Evolutionary conservation across 2,113 vertebrate genomes (phyloP).

Genomic region (Hyaena hyaena): DNA sequence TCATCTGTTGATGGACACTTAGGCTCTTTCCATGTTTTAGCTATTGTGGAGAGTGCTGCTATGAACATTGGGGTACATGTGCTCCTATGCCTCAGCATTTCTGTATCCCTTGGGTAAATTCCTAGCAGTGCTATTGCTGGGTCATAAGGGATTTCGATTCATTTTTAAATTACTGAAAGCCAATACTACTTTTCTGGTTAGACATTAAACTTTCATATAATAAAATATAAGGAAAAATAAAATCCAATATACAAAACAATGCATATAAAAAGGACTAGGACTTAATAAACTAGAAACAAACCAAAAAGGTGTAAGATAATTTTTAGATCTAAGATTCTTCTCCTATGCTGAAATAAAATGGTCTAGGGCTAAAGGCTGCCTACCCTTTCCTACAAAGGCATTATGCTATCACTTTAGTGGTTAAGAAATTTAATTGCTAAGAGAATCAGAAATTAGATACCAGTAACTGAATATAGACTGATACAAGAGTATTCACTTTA

Average conservation of each 20-base stretch:
- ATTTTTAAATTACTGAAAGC: constrained; percentile 50
- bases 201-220: constrained; percentile 3
- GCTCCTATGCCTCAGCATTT: no score
- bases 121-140: no score
- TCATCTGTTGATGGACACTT: no score
- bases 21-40: no score
- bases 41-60: no score
- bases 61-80: no score
- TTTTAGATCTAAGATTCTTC: constrained; percentile 6
- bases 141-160: no score
- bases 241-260: constrained; percentile 27
- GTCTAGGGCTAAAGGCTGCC: background rate
- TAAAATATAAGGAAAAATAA: constrained; percentile 47
- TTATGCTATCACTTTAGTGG: background rate
- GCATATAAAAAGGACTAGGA: background rate
- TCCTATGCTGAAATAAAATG: constrained; percentile 10
- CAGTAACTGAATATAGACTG: background rate
- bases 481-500: background rate
- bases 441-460: constrained; percentile 34
- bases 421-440: constrained; percentile 34
- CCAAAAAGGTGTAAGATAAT: background rate
- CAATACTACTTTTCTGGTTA: constrained; percentile 31
- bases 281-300: constrained; percentile 46
- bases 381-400: constrained; percentile 21
- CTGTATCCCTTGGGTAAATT: no score